Conservation (phyloP, 2,797 vertebrate genomes). For the Bryconaethiops microstoma region DNA sequence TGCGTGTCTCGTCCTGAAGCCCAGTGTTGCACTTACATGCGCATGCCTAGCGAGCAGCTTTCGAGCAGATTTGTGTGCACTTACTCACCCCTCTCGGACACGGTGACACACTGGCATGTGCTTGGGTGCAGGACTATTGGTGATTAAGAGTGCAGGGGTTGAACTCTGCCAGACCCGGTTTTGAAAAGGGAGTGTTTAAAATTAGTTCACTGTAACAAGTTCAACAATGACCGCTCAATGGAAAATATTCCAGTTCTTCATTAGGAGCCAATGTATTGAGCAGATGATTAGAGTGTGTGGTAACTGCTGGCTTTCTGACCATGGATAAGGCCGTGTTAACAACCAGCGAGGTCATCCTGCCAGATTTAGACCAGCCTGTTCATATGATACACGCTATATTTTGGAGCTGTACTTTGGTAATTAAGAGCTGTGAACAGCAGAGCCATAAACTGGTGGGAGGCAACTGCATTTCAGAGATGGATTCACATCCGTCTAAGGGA, state of each 20-base stretch:
- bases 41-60: conserved; percentile 61
- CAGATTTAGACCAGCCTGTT: conserved; percentile 26
- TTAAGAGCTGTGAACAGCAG: conserved; percentile 12
- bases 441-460: neutral
- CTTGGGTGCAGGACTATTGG: conserved; percentile 41
- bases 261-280: conserved; percentile 48
- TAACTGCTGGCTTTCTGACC: conserved; percentile 35
- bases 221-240: conserved; percentile 55
- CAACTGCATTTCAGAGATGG: neutral
- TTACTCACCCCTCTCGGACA: conserved; percentile 35
- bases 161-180: conserved; percentile 41
- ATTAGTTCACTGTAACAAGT: conserved; percentile 56
- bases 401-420: conserved; percentile 16
- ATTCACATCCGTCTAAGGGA: neutral
- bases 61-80: conserved; percentile 60
- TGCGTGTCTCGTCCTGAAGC: conserved; percentile 66
- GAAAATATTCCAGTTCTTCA: conserved; percentile 58
- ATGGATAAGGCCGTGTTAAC: conserved; percentile 33
- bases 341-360: conserved; percentile 27
- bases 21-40: conserved; percentile 61
- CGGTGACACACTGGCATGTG: conserved; percentile 35
- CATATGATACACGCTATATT: conserved; percentile 31
- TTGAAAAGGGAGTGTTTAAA: conserved; percentile 58
- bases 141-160: conserved; percentile 37
- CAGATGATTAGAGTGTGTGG: conserved; percentile 36